Evolutionary conservation across 1,140 invertebrate genomes (phyloP).

Genomic region (Drosophila ironensis): DNA sequence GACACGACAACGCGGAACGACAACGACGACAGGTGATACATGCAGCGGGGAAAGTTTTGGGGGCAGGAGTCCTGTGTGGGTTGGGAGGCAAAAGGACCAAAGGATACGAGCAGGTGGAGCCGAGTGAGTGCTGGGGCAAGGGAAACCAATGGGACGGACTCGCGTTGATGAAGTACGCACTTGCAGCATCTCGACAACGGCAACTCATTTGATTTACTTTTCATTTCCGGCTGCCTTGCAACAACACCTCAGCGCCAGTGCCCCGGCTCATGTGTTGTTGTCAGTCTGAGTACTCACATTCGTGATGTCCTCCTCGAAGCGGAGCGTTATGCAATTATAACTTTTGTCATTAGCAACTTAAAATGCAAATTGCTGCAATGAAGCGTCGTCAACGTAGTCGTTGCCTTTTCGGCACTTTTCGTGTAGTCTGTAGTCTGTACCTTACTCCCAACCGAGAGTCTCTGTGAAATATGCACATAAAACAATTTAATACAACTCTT

Average conservation of each 20-base stretch:
- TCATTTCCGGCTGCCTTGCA: constrained; percentile 72
- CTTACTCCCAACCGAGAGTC: constrained; percentile 23
- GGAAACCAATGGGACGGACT: constrained; percentile 27
- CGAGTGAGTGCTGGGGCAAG: neutral
- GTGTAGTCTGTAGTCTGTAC: constrained; percentile 20
- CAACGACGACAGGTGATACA: constrained; percentile 3
- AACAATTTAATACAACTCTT: too few relatives aligned
- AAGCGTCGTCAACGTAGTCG: constrained; percentile 61
- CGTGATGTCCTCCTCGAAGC: constrained; percentile 42
- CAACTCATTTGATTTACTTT: constrained; percentile 81
- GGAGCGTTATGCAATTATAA: constrained; percentile 80
- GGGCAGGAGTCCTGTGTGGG: neutral
- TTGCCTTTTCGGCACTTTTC: constrained; percentile 36
- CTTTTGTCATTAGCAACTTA: constrained; percentile 81
- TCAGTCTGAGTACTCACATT: constrained; percentile 1
- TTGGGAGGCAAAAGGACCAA: neutral
- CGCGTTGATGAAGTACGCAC: constrained; percentile 66
- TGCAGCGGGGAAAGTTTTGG: neutral
- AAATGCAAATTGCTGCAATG: constrained; percentile 80
- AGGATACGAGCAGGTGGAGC: neutral
- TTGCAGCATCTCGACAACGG: constrained; percentile 21
- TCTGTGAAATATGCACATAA: too few relatives aligned
- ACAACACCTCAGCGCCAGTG: constrained; percentile 47
- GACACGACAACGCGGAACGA: neutral
- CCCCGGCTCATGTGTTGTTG: constrained; percentile 30